Percentiles rank a stretch among this genome's conserved stretches.
These are phyloP conservation scores for Laupala kohalensis DNA, from an alignment of 1,140 invertebrate genomes.

Conservation along the genomic window DNA sequence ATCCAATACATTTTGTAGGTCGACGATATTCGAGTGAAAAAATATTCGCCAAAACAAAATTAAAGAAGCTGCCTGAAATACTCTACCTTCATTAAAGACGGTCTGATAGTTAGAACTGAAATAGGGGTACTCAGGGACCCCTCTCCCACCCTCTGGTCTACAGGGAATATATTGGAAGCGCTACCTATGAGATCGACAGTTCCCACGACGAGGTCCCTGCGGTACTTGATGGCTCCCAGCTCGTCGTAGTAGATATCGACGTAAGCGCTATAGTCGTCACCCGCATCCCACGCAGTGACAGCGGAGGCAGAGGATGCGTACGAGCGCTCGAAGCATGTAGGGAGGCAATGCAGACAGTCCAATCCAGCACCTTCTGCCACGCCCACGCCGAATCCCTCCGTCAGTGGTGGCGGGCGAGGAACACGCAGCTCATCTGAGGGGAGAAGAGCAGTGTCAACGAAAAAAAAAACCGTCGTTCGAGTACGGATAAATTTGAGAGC, in stretches of 20 bases:
- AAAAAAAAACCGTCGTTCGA: too few relatives aligned
- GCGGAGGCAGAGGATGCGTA: constrained; percentile 19
- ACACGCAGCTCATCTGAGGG: constrained; percentile 18
- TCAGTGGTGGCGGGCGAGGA: constrained; percentile 17
- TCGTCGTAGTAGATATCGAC: constrained; percentile 22
- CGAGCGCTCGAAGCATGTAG: constrained; percentile 20
- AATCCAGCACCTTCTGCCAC: constrained; percentile 14
- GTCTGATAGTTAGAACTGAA: too few relatives aligned
- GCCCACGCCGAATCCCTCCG: constrained; percentile 9
- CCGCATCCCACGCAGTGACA: constrained; percentile 14
- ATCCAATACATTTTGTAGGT: too few relatives aligned
- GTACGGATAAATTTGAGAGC: too few relatives aligned
- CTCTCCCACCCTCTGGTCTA: too few relatives aligned
- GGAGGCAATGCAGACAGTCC: constrained; percentile 21
- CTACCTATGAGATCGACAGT: constrained; percentile 22
- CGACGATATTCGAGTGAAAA: too few relatives aligned
- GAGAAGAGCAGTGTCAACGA: background rate
- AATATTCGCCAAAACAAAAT: too few relatives aligned
- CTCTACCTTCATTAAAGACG: too few relatives aligned
- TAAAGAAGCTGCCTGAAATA: too few relatives aligned
- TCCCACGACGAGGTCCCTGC: constrained; percentile 21
- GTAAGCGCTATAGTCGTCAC: constrained; percentile 15
- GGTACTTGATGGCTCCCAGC: constrained; percentile 22
- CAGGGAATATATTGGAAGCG: too few relatives aligned
- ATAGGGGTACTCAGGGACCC: too few relatives aligned